Base-by-base conservation (phyloP, 2,888 invertebrate species). In the Diaprepes abbreviatus region DNA sequence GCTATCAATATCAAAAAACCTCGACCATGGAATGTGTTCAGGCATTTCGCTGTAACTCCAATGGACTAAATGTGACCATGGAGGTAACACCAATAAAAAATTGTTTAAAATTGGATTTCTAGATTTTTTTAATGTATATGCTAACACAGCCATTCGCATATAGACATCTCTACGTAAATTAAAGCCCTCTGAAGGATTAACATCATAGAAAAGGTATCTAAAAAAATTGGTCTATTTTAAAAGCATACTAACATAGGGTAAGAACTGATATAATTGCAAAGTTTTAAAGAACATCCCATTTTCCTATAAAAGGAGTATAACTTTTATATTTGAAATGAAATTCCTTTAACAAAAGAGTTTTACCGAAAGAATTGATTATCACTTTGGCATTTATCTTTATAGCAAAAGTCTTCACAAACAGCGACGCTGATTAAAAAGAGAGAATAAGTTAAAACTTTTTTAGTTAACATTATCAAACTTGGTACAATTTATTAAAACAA, bases 91-190 rank as follows among this genome's bases (percentile, higher is more conserved):
- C 76, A 94, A 79, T 36, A 86, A 86, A 83, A 90, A 89, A 65
- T 88, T 85, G 16, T 82, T 82, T 48, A 85, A 85, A 66, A 82
- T 81, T 0, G 84, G 83, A 9, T 84, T 81, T 50, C 76, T 71
- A 2, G 78, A 81, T 65, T 87, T 86, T 66, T 89, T 87, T 60
- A 96, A 86, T 68, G 90, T 88, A 28, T 91, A 87, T 0, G 95
- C 87, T 80, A 97, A 90, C 50, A 93, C 91, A 1, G 97, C 96
- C 78, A 97, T 88, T 75, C 98, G 89, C 87, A 98, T 92, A 80
- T 96, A 98, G 1, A 99, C 98, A 86, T 99, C 98, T 33, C 98
- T 88, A 12, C 97, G 88, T 71, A 99, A 87, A 86, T 99, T 99
- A 81, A 99, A 99, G 0, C 99, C 99, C 86, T 99, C 98, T 0